A percentile compares a stretch with the other conserved stretches of the same genome.
Evolutionary conservation across 2,797 vertebrate species (phyloP).

Genomic region (Hydrolagus colliei): DNA sequence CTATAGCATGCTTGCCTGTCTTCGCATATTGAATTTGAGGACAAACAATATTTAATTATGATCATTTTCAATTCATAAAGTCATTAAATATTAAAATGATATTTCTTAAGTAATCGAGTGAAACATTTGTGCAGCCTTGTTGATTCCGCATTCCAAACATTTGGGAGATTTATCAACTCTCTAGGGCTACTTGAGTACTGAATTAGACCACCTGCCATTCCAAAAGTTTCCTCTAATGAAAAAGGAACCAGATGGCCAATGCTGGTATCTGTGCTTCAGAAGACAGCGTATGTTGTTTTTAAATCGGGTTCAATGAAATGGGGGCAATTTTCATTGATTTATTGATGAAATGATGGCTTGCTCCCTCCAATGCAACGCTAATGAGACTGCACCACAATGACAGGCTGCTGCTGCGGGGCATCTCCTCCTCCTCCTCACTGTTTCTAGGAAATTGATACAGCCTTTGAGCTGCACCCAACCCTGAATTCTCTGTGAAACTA

Average conservation of each 20-base stretch:
- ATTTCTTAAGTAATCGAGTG: constrained; percentile 61
- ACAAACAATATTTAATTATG: constrained; percentile 62
- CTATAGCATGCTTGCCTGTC: constrained; percentile 27
- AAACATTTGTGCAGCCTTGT: constrained; percentile 65
- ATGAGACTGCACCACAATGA: neutral
- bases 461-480: neutral
- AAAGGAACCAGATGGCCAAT: constrained; percentile 18
- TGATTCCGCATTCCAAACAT: constrained; percentile 69
- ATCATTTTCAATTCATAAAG: constrained; percentile 66
- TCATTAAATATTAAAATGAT: constrained; percentile 66
- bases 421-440: neutral
- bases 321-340: neutral
- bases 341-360: no score
- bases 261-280: neutral
- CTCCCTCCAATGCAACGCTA: neutral
- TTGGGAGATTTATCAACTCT: constrained; percentile 69
- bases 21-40: constrained; percentile 58
- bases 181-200: constrained; percentile 62
- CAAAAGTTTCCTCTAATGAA: constrained; percentile 11
- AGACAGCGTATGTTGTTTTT: neutral
- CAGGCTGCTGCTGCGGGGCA: neutral
- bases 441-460: neutral
- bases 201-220: neutral
- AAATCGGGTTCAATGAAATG: neutral
- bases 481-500: no score